These are phyloP conservation scores for Campoletis raptor DNA, from an alignment of 2,888 invertebrate species.

Conservation along the genomic window DNA sequence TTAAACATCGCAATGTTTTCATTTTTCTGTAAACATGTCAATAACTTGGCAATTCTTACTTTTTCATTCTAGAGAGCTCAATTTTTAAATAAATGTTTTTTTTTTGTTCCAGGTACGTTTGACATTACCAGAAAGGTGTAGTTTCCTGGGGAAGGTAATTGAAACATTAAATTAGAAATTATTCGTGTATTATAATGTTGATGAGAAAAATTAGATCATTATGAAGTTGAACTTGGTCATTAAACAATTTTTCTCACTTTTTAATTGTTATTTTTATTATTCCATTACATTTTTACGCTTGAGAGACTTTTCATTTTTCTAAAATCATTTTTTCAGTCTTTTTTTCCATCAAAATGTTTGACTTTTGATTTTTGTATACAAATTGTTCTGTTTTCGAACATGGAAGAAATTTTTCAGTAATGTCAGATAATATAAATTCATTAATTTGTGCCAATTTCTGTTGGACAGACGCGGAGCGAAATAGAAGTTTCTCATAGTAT, in stretches of 20 bases:
- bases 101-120: slow-evolving; percentile 56
- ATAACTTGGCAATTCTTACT: background rate
- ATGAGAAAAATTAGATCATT: background rate
- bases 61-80: background rate
- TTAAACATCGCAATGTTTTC: background rate
- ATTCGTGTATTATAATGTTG: background rate
- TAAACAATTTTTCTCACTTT: too few relatives aligned
- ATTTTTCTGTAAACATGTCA: background rate
- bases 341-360: too few relatives aligned
- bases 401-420: too few relatives aligned
- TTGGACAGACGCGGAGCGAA: too few relatives aligned
- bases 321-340: too few relatives aligned
- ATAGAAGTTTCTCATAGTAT: too few relatives aligned
- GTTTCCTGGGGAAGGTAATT: background rate
- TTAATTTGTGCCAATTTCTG: background rate
- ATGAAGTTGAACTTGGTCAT: too few relatives aligned
- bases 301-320: background rate
- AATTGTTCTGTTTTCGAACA: too few relatives aligned
- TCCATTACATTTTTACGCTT: background rate
- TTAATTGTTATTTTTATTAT: background rate
- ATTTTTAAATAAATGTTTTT: slow-evolving; percentile 2
- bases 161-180: background rate
- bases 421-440: background rate
- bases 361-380: too few relatives aligned
- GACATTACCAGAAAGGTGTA: background rate